Evolutionary conservation across 2,797 vertebrate species (phyloP).

Genomic region (Lithobates pipiens): DNA sequence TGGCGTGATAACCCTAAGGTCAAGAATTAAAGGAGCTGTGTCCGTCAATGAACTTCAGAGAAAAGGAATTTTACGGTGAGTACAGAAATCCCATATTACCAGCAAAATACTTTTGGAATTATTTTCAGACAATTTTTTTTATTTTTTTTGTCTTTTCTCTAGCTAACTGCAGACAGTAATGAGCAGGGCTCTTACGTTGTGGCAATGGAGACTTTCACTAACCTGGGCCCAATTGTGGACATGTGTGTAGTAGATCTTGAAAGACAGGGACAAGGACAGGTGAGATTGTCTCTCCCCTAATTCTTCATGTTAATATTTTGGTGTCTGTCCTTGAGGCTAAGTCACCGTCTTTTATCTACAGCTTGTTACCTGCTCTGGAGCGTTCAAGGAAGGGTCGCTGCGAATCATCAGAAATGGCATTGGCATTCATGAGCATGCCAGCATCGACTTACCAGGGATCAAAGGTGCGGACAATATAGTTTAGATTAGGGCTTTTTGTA

Average conservation of each 20-base stretch:
- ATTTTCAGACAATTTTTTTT: not conserved
- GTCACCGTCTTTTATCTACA: constrained; percentile 67
- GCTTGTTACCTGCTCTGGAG: constrained; percentile 97
- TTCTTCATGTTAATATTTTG: not conserved
- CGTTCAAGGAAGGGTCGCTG: constrained; percentile 96
- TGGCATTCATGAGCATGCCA: constrained; percentile 97
- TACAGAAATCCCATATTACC: too few species aligned
- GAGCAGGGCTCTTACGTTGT: constrained; percentile 97
- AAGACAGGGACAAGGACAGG: constrained; percentile 97
- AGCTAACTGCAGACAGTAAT: constrained; percentile 98
- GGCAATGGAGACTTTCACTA: constrained; percentile 99
- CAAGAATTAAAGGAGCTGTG: too few species aligned
- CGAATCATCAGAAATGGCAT: constrained; percentile 97
- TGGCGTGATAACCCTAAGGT: too few species aligned
- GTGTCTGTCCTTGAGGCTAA: not conserved
- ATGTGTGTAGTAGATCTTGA: constrained; percentile 99
- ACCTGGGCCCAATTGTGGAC: constrained; percentile 96
- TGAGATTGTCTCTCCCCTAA: constrained; percentile 65
- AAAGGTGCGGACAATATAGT: constrained; percentile 77
- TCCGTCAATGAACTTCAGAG: too few species aligned
- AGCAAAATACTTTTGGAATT: too few species aligned
- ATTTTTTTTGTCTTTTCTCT: constrained; percentile 35
- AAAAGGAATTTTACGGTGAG: too few species aligned
- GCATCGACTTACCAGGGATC: constrained; percentile 96
- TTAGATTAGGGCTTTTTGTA: too few species aligned